Percentiles rank a stretch among this genome's conserved stretches.
These are phyloP conservation scores for Sarcophaga bullata DNA, from an alignment of 1,140 invertebrate genomes.

Conservation along the genomic window DNA sequence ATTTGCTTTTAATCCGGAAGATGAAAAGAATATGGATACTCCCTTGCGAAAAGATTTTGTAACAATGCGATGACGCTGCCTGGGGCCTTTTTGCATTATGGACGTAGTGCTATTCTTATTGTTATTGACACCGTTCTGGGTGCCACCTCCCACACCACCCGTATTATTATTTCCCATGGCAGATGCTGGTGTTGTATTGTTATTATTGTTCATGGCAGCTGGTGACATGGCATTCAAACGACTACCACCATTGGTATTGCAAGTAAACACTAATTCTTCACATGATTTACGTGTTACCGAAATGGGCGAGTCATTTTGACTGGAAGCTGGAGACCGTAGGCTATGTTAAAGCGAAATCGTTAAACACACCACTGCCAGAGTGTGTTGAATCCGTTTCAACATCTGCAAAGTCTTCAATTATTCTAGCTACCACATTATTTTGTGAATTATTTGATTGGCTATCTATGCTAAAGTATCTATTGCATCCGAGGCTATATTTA, in stretches of 20 bases:
- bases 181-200: background rate
- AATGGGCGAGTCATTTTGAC: slow-evolving; percentile 37
- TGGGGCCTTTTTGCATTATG: slow-evolving; percentile 51
- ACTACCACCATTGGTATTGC: slow-evolving; percentile 41
- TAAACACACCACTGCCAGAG: slow-evolving; percentile 45
- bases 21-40: slow-evolving; percentile 50
- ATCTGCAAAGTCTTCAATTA: slow-evolving; percentile 64
- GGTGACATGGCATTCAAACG: slow-evolving; percentile 31
- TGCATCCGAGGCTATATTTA: background rate
- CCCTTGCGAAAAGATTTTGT: slow-evolving; percentile 62
- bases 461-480: slow-evolving; percentile 30
- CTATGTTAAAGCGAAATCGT: slow-evolving; percentile 43
- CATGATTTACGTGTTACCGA: slow-evolving; percentile 43
- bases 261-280: slow-evolving; percentile 49
- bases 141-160: background rate
- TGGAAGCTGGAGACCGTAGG: background rate
- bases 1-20: slow-evolving; percentile 56
- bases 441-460: slow-evolving; percentile 46
- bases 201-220: background rate
- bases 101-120: background rate
- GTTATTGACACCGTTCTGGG: slow-evolving; percentile 19
- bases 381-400: slow-evolving; percentile 58
- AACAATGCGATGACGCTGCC: slow-evolving; percentile 59
- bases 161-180: slow-evolving; percentile 25
- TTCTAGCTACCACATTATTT: slow-evolving; percentile 60